Evolutionary conservation across 2,888 invertebrate genomes (phyloP).

Genomic region (Polydrusus pterygomalis): DNA sequence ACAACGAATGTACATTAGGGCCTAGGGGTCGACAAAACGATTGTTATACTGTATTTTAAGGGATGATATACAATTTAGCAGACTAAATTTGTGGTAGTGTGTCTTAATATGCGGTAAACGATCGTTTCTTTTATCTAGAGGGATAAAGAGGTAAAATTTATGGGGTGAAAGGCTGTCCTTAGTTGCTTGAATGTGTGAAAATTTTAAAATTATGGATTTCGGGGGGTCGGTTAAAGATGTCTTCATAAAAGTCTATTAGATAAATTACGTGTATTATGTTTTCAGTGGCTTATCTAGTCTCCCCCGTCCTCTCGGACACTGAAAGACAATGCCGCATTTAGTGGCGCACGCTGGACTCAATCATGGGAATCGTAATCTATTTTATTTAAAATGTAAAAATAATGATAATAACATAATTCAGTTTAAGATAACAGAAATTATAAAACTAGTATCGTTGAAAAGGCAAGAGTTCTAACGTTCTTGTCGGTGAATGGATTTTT

Average conservation of each 20-base stretch:
- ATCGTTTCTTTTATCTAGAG: constrained; percentile 33
- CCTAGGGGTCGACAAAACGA: constrained; percentile 24
- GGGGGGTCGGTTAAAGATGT: constrained; percentile 7
- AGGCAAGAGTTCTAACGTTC: too few species aligned
- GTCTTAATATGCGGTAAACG: constrained; percentile 70
- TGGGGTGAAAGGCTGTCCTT: constrained; percentile 20
- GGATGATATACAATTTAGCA: constrained; percentile 64
- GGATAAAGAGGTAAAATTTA: constrained; percentile 42
- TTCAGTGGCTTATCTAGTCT: too few species aligned
- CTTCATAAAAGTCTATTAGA: background rate
- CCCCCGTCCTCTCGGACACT: too few species aligned
- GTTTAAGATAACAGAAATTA: too few species aligned
- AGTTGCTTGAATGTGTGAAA: constrained; percentile 25
- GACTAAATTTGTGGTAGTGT: constrained; percentile 69
- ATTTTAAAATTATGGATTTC: constrained; percentile 30
- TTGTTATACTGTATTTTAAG: constrained; percentile 50
- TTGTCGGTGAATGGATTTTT: too few species aligned
- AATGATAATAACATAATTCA: too few species aligned
- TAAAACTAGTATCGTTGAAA: too few species aligned
- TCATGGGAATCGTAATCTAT: too few species aligned
- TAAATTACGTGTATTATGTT: too few species aligned
- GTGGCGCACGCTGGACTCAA: too few species aligned
- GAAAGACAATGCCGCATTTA: too few species aligned
- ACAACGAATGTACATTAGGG: constrained; percentile 15
- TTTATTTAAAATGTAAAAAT: too few species aligned